Evolutionary conservation across 2,797 vertebrate species (phyloP).

Genomic region (Coracias cyanogaster): DNA sequence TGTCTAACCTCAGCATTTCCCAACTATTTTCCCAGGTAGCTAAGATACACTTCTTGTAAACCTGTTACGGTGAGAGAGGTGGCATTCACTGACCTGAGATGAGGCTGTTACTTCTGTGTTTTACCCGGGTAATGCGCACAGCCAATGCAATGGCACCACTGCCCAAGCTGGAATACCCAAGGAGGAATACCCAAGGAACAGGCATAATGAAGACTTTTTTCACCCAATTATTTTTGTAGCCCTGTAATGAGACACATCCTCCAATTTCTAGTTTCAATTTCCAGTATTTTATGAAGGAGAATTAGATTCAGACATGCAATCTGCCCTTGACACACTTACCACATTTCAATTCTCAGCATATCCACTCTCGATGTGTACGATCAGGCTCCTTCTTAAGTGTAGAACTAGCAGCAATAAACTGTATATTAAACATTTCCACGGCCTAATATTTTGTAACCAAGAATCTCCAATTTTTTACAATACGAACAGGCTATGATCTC

Average conservation of each 20-base stretch:
- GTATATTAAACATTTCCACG: not conserved
- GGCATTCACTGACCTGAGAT: not conserved
- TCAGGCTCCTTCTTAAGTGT: not conserved
- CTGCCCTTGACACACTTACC: not conserved
- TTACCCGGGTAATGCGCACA: not conserved
- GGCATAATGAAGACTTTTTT: not conserved
- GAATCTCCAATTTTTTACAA: not conserved
- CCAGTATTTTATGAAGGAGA: not conserved
- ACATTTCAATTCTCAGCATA: slow-evolving; percentile 14
- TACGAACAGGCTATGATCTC: not conserved
- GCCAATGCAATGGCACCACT: rapidly evolving
- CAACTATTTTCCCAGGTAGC: not conserved
- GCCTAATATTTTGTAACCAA: not conserved
- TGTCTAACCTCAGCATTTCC: not conserved
- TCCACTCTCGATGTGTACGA: not conserved
- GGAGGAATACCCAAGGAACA: not conserved
- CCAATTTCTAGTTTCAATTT: not conserved
- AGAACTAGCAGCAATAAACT: not conserved
- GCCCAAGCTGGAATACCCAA: not conserved
- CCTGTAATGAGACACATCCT: not conserved
- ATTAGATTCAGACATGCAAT: not conserved
- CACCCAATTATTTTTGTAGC: not conserved
- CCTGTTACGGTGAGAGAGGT: not conserved
- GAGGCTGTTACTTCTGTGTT: not conserved
- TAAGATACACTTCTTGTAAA: not conserved